Evolutionary conservation across 1,140 invertebrate species (phyloP), one percentile per base, ranked within the genome.

Genomic region (Drosophila littoralis): DNA sequence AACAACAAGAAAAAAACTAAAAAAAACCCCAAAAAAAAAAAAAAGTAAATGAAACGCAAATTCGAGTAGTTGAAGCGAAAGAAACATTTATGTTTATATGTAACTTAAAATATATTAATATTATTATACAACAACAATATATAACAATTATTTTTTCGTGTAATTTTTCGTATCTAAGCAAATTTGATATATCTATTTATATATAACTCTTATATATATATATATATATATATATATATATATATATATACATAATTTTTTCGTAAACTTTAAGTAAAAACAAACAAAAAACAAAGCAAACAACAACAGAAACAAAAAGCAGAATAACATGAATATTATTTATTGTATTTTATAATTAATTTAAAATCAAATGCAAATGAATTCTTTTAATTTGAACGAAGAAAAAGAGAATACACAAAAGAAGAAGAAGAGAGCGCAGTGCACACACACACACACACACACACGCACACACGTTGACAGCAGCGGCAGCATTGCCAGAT

Each of bases 311-410:
- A 73, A 76, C 73, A 63, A 52, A 61, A 67, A 48, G 33, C 32
- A 69, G 46, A 35, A 52, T 46, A 43, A 76, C 32, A 69, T 66
- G 69, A 75, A 85, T 54, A 78, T 86, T 86, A 86, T 86, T 86
- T 86, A 86, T 86, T 86, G 83, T 86, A 86, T 88, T 74, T 86
- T 88, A 88, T 88, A 86, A 88, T 86, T 88, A 82, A 86, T 88
- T 88, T 82, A 54, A 73, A 82, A 57, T 38, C 55, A 48, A 70
- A 75, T 65, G 55, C 40, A 60, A 70, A 65, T 45, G 48, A 65
- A 72, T 58, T 72, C 50, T 45, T 71, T 85, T 77, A 61, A 63
- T 73, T 71, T 73, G 50, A 61, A 76, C 58, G 22, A 66, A 81
- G 28, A 13, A 48, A 36, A 66, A 33, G 46, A 40, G 63, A 66